phyloP scores from a whole-genome alignment of 2,797 vertebrate genomes.

The Sebastes cheni region DNA sequence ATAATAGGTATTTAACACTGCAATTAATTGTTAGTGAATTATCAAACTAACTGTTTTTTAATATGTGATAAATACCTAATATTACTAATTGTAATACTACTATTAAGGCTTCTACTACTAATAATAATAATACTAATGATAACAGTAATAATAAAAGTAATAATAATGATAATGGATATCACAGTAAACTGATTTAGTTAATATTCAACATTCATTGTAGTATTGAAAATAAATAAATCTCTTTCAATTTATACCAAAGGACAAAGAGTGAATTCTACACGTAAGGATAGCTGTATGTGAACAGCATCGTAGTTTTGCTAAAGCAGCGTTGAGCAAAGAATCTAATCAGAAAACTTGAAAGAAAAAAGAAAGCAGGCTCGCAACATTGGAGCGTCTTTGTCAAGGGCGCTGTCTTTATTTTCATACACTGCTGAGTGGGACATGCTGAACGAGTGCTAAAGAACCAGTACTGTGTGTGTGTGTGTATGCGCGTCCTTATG shows the following conservation, averaged over 20 bases:
- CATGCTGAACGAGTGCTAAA: constrained; percentile 56
- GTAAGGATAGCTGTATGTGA: not conserved
- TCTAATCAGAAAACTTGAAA: constrained; percentile 39
- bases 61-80: not conserved
- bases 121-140: not conserved
- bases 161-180: not conserved
- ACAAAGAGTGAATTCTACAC: not conserved
- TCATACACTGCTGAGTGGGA: constrained; percentile 60
- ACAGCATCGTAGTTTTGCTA: not conserved
- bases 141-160: not conserved
- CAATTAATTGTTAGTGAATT: not conserved
- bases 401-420: constrained; percentile 64
- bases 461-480: constrained; percentile 7
- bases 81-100: not conserved
- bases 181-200: not conserved
- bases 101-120: not conserved
- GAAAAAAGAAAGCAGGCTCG: constrained; percentile 16
- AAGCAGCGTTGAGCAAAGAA: constrained; percentile 21
- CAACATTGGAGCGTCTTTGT: constrained; percentile 53
- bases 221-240: not conserved
- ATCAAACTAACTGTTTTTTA: not conserved
- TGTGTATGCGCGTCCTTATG: not conserved
- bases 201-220: not conserved
- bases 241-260: not conserved
- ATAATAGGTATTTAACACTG: not conserved